Conservation (phyloP, 2,113 vertebrate species). For the Tachysurus fulvidraco region DNA sequence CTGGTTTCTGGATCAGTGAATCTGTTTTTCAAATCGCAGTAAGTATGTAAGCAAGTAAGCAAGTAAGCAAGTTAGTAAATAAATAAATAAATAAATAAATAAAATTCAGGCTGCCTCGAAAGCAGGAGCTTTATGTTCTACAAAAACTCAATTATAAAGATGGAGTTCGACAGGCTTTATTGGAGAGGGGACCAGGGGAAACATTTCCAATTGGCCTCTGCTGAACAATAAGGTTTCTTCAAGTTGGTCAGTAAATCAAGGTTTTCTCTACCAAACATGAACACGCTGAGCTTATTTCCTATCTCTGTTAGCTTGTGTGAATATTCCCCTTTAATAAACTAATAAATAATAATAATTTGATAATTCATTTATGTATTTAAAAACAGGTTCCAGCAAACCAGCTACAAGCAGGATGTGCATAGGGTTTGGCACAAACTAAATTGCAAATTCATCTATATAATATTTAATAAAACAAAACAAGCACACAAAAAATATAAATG, state of each 20-base stretch:
- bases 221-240: not conserved
- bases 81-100: not conserved
- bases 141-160: conserved; percentile 46
- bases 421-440: not conserved
- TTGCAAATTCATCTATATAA: not conserved
- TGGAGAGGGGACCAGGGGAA: conserved; percentile 44
- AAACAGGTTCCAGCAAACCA: not conserved
- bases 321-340: not conserved
- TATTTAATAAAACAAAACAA: not conserved
- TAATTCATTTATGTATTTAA: not conserved
- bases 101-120: conserved; percentile 18
- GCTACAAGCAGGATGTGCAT: not conserved
- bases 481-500: not conserved
- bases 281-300: not conserved
- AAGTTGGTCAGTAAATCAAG: conserved; percentile 28
- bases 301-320: conserved; percentile 9
- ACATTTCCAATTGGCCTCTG: conserved; percentile 41
- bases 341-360: not conserved
- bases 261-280: conserved; percentile 2
- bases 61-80: no score
- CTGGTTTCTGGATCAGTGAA: conserved; percentile 42
- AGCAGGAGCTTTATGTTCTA: conserved; percentile 37
- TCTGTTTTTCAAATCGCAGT: conserved; percentile 27
- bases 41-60: no score
- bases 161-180: conserved; percentile 44